Evolutionary conservation across 1,140 invertebrate genomes (phyloP).

Genomic region (Geopemphigus sp.): DNA sequence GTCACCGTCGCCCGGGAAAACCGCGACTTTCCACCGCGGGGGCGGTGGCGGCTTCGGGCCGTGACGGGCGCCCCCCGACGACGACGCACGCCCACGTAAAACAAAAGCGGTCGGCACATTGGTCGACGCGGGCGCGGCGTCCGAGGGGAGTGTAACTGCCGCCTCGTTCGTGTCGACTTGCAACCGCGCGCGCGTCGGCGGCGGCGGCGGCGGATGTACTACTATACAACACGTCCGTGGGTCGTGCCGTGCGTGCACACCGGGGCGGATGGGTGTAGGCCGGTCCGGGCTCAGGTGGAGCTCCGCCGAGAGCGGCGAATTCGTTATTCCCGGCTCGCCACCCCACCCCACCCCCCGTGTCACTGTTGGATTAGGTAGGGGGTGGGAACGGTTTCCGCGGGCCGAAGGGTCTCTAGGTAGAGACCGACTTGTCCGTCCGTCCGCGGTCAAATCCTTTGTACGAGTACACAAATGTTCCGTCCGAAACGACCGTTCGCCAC

Average conservation of each 20-base stretch:
- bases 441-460: too few relatives aligned
- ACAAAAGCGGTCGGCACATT: conserved; percentile 43
- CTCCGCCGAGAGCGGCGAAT: too few relatives aligned
- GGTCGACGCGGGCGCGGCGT: conserved; percentile 1
- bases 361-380: too few relatives aligned
- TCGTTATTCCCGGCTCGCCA: too few relatives aligned
- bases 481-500: too few relatives aligned
- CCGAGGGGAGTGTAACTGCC: background rate
- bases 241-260: too few relatives aligned
- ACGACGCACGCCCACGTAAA: conserved; percentile 36
- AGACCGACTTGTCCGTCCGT: background rate
- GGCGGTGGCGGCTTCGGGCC: background rate
- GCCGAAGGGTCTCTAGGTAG: background rate
- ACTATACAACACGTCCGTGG: too few relatives aligned
- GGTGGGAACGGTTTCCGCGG: background rate
- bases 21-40: too few relatives aligned
- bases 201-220: too few relatives aligned
- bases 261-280: too few relatives aligned
- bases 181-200: too few relatives aligned
- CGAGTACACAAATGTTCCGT: too few relatives aligned
- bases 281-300: conserved; percentile 23
- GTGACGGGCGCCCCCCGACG: conserved; percentile 6
- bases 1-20: background rate
- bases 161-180: background rate
- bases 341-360: background rate